These are phyloP conservation scores for Danio choprae DNA, from an alignment of 2,797 vertebrate species.

Conservation along the genomic window DNA sequence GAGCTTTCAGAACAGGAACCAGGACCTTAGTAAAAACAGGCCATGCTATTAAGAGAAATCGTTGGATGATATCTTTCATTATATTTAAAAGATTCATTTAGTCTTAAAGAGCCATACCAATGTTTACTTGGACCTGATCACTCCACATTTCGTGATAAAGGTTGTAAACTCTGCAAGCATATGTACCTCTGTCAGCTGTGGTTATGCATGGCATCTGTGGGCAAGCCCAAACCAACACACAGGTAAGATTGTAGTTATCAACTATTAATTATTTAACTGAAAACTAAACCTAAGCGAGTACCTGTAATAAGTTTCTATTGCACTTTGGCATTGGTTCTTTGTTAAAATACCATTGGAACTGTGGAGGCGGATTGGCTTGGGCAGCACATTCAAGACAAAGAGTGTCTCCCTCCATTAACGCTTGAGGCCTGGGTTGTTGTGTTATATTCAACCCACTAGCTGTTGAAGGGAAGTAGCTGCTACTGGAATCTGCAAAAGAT, in stretches of 20 bases:
- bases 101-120: constrained; percentile 73
- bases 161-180: constrained; percentile 83
- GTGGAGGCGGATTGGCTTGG: constrained; percentile 80
- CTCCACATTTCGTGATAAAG: constrained; percentile 84
- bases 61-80: neutral
- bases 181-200: constrained; percentile 82
- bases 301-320: constrained; percentile 70
- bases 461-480: constrained; percentile 72
- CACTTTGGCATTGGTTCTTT: constrained; percentile 67
- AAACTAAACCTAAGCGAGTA: constrained; percentile 49
- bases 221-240: constrained; percentile 22
- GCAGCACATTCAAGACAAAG: constrained; percentile 79
- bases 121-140: constrained; percentile 73
- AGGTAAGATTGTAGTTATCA: neutral
- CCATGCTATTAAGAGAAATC: neutral
- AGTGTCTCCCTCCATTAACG: constrained; percentile 77
- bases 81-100: too few species aligned
- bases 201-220: constrained; percentile 80
- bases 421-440: constrained; percentile 73
- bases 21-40: constrained; percentile 52
- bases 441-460: constrained; percentile 75
- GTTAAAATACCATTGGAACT: constrained; percentile 87
- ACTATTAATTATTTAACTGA: neutral
- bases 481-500: constrained; percentile 66
- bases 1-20: constrained; percentile 66